A percentile compares a stretch with the other conserved stretches of the same genome.
Evolutionary conservation across 2,888 invertebrate species (phyloP).

Genomic region (Neocrepidodera transversa): DNA sequence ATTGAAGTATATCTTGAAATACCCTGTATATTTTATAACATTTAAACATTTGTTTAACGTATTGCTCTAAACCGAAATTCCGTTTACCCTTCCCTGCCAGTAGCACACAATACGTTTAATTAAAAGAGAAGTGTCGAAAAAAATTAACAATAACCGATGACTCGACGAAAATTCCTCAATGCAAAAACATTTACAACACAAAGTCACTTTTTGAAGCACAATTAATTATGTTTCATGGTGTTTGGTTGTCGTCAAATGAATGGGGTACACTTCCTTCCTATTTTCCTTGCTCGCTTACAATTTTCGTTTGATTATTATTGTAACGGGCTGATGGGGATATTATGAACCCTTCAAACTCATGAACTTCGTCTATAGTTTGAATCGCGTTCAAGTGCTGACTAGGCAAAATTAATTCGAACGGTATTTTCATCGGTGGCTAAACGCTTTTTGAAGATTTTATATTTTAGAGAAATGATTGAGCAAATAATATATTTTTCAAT

Average conservation of each 20-base stretch:
- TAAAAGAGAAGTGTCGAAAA: slow-evolving; percentile 41
- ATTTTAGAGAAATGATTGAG: slow-evolving; percentile 9
- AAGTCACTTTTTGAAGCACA: slow-evolving; percentile 57
- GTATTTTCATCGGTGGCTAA: slow-evolving; percentile 36
- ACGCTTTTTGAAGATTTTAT: slow-evolving; percentile 36
- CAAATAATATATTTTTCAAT: too few relatives aligned
- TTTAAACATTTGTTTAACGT: slow-evolving; percentile 4
- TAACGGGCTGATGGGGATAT: slow-evolving; percentile 48
- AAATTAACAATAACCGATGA: slow-evolving; percentile 41
- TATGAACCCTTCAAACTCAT: slow-evolving; percentile 54
- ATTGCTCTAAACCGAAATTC: slow-evolving; percentile 24
- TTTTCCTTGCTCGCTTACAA: slow-evolving; percentile 48
- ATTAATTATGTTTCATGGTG: slow-evolving; percentile 62
- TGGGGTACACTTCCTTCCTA: slow-evolving; percentile 52
- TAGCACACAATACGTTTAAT: slow-evolving; percentile 37
- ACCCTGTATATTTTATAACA: too few relatives aligned
- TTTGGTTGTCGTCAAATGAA: slow-evolving; percentile 56
- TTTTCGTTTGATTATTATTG: slow-evolving; percentile 44
- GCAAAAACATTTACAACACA: slow-evolving; percentile 46
- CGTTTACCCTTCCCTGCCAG: slow-evolving; percentile 29
- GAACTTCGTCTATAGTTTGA: slow-evolving; percentile 41
- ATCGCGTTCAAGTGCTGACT: slow-evolving; percentile 42
- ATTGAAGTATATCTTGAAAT: too few relatives aligned
- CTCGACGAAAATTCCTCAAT: slow-evolving; percentile 35
- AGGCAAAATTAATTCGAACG: slow-evolving; percentile 37